These are phyloP conservation scores for Riparia riparia DNA, from an alignment of 2,113 vertebrate genomes.

Conservation along the genomic window DNA sequence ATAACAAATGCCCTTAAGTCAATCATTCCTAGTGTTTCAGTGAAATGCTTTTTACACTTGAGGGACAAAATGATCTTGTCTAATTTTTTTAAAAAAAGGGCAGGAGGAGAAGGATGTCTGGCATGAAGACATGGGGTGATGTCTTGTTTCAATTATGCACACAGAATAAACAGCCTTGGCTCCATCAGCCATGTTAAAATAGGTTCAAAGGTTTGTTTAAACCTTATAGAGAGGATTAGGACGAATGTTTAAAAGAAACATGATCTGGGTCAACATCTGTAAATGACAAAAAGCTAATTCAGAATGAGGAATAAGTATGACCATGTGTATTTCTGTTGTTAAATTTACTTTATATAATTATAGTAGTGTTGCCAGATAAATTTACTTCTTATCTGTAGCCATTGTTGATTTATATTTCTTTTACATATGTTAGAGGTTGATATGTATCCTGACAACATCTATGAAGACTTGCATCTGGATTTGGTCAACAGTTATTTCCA, in stretches of 20 bases:
- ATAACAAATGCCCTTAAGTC: neutral
- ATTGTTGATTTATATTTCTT: constrained; percentile 50
- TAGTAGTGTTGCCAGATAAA: constrained; percentile 27
- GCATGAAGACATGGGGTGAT: neutral
- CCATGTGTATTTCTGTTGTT: constrained; percentile 19
- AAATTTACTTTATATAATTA: constrained; percentile 25
- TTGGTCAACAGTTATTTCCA: constrained; percentile 47
- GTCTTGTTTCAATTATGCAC: constrained; percentile 25
- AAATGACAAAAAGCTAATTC: constrained; percentile 11
- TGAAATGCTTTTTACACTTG: neutral
- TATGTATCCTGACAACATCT: neutral
- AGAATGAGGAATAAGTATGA: constrained; percentile 3
- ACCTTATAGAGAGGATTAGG: constrained; percentile 21
- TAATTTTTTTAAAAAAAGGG: neutral
- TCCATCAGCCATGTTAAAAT: neutral
- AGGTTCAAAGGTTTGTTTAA: constrained; percentile 50
- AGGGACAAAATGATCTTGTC: neutral
- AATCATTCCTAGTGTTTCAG: neutral
- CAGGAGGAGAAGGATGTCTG: neutral
- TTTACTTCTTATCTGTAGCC: constrained; percentile 21
- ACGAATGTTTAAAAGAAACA: constrained; percentile 15
- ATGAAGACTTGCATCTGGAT: constrained; percentile 18
- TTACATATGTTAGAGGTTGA: constrained; percentile 6
- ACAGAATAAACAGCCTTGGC: constrained; percentile 27
- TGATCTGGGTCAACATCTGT: neutral